Evolutionary conservation across 2,797 vertebrate genomes (phyloP).

Genomic region (Anabacerthia variegaticeps): DNA sequence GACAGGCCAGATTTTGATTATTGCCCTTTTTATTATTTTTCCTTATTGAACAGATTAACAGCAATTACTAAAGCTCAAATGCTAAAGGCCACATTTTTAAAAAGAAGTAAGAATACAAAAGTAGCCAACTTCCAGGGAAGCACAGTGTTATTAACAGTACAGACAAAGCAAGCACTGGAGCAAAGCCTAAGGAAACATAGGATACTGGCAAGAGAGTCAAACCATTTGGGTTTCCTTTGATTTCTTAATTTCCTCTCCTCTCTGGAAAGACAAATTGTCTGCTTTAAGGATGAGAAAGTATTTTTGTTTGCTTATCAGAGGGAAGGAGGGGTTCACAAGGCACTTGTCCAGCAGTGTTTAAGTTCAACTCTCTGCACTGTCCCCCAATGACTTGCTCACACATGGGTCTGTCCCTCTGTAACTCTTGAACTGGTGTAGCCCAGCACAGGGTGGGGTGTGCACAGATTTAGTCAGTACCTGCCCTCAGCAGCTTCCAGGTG

Average conservation of each 20-base stretch:
- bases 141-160: background rate
- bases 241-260: background rate
- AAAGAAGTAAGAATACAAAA: background rate
- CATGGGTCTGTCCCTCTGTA: rapidly evolving
- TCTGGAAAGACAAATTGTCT: background rate
- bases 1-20: background rate
- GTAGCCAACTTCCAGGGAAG: background rate
- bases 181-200: background rate
- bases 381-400: background rate
- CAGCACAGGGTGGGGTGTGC: background rate
- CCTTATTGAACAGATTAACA: background rate
- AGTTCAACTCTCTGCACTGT: background rate
- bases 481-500: background rate
- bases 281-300: background rate
- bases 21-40: background rate
- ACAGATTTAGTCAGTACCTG: background rate
- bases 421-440: background rate
- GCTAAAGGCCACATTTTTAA: background rate
- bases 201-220: background rate
- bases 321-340: background rate
- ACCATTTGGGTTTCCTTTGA: background rate
- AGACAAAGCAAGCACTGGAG: background rate
- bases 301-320: background rate
- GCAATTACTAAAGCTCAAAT: background rate
- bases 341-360: background rate